phyloP scores from a whole-genome alignment of 2,888 invertebrate genomes.

The Adelphocoris suturalis region DNA sequence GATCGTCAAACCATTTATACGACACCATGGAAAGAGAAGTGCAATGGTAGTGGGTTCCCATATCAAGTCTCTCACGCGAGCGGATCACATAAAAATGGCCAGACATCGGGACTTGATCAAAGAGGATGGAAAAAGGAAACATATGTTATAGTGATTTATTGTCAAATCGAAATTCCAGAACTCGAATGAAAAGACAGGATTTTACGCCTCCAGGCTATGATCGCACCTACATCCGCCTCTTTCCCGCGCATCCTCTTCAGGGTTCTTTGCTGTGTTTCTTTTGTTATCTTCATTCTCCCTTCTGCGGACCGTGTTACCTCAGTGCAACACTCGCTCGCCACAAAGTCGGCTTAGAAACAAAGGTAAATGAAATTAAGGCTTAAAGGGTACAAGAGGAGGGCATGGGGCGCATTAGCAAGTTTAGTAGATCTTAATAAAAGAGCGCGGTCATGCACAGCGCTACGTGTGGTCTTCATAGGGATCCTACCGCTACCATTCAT shows the following conservation, averaged over 20 bases:
- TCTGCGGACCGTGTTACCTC: background rate
- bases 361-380: conserved; percentile 62
- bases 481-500: background rate
- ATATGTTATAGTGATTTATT: background rate
- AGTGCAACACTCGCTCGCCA: background rate
- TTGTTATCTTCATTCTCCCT: background rate
- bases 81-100: conserved; percentile 21
- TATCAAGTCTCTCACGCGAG: conserved; percentile 2
- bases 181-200: conserved; percentile 28
- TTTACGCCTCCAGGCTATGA: background rate
- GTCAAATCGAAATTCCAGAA: conserved; percentile 32
- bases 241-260: background rate
- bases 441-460: conserved; percentile 48
- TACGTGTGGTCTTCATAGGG: conserved; percentile 58
- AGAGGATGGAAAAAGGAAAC: conserved; percentile 4
- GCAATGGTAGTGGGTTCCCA: background rate
- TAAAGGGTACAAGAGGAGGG: background rate
- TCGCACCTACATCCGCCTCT: background rate
- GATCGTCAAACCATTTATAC: background rate
- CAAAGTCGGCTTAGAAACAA: conserved; percentile 38
- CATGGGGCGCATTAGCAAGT: conserved; percentile 64
- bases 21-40: background rate
- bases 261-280: background rate
- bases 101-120: conserved; percentile 3
- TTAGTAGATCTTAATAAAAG: conserved; percentile 67